These are phyloP conservation scores for Cepaea nemoralis DNA, from an alignment of 1,140 invertebrate genomes.

Conservation along the genomic window DNA sequence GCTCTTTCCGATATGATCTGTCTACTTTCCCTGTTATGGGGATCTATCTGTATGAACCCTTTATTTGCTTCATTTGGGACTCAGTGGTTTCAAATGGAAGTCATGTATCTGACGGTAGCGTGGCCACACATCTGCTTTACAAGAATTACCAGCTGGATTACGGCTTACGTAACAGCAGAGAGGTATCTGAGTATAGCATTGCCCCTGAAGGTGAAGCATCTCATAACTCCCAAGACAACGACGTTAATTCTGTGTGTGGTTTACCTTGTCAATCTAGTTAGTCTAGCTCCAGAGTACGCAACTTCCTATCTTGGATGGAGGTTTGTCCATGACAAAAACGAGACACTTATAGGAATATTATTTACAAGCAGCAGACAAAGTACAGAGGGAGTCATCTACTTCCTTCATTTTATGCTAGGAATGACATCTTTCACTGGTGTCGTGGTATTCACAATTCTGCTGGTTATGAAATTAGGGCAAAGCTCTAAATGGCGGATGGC, in stretches of 20 bases:
- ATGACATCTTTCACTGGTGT: not conserved
- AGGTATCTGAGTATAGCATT: slow-evolving; percentile 16
- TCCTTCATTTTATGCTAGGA: not conserved
- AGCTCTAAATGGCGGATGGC: not conserved
- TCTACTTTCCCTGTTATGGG: not conserved
- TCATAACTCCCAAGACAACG: not conserved
- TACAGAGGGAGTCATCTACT: not conserved
- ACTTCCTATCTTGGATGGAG: slow-evolving; percentile 10
- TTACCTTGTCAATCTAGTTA: not conserved
- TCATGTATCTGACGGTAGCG: not conserved
- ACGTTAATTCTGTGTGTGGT: not conserved
- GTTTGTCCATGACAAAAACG: slow-evolving; percentile 5
- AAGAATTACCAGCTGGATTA: not conserved
- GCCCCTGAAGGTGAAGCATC: slow-evolving; percentile 6
- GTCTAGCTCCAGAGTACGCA: not conserved
- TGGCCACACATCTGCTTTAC: too few relatives aligned
- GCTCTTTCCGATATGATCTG: not conserved
- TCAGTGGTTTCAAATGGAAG: not conserved
- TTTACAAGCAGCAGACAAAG: not conserved
- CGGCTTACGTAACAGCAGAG: too few relatives aligned
- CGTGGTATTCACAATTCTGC: not conserved
- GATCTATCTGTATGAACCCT: slow-evolving; percentile 3
- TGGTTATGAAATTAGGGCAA: slow-evolving; percentile 1
- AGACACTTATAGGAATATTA: not conserved
- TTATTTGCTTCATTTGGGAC: not conserved